These are phyloP conservation scores for Alouatta palliata DNA, from an alignment of 2,113 vertebrate genomes.

Conservation along the genomic window DNA sequence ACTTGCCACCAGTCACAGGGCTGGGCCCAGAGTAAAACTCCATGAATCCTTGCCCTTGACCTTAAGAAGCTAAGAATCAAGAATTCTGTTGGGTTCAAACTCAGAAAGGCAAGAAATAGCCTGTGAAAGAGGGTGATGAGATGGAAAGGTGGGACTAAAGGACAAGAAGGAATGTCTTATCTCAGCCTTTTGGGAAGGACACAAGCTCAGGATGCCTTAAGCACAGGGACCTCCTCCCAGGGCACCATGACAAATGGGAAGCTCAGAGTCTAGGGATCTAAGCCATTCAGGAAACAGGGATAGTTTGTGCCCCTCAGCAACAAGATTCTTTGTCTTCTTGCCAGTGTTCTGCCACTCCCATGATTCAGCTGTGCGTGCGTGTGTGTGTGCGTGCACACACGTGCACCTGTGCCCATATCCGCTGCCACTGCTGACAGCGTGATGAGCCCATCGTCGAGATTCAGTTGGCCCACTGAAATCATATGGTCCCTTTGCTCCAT, in stretches of 20 bases:
- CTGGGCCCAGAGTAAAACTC: background rate
- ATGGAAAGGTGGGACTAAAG: background rate
- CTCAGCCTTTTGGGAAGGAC: background rate
- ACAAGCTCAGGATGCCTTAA: background rate
- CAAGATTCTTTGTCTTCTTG: background rate
- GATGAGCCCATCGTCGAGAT: background rate
- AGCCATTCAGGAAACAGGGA: background rate
- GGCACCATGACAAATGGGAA: too few species aligned
- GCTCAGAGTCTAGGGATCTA: background rate
- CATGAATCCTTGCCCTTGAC: background rate
- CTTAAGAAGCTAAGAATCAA: background rate
- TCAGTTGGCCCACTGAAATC: background rate
- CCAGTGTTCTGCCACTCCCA: background rate
- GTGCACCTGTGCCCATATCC: background rate
- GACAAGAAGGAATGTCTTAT: background rate
- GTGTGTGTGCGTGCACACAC: fast-evolving
- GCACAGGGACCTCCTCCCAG: background rate
- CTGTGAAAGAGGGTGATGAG: background rate
- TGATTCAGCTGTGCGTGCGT: background rate
- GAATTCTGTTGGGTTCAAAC: background rate
- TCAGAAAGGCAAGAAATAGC: background rate
- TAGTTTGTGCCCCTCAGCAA: background rate
- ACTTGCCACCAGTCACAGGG: background rate
- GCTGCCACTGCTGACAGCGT: background rate
- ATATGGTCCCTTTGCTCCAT: background rate